Evolutionary conservation across 2,888 invertebrate genomes (phyloP).

Genomic region (Clistopyga incitator): DNA sequence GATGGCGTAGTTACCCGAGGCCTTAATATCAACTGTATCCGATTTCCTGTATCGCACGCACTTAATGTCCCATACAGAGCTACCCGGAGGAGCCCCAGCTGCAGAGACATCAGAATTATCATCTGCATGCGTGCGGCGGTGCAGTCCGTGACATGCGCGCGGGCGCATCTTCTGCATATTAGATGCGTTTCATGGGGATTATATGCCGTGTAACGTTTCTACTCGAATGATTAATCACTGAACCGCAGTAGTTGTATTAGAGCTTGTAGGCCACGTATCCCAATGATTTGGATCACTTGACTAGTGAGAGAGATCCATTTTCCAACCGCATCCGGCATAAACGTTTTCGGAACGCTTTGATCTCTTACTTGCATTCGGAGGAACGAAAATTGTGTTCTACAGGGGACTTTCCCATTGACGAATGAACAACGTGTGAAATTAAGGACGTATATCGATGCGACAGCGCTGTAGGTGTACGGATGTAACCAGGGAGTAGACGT

Average conservation of each 20-base stretch:
- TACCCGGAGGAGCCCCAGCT: constrained; percentile 22
- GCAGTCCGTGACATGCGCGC: not conserved
- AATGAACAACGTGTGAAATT: constrained; percentile 14
- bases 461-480: not conserved
- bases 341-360: not conserved
- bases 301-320: not conserved
- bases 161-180: constrained; percentile 33
- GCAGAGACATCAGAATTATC: constrained; percentile 15
- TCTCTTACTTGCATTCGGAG: not conserved
- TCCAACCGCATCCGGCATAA: not conserved
- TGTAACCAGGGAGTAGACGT: constrained; percentile 3
- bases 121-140: not conserved
- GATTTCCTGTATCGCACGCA: constrained; percentile 43
- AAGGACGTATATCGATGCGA: not conserved
- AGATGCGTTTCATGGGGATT: constrained; percentile 56
- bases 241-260: not conserved
- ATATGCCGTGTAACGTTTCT: constrained; percentile 56
- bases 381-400: not conserved
- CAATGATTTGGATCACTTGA: not conserved
- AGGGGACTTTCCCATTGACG: not conserved
- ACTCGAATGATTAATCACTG: constrained; percentile 59
- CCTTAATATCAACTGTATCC: constrained; percentile 30
- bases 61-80: constrained; percentile 53
- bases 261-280: not conserved
- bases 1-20: not conserved